Percentiles rank a stretch among this genome's conserved stretches.
phyloP scores from a whole-genome alignment of 2,888 invertebrate species.

The Nemotelus pantherinus region DNA sequence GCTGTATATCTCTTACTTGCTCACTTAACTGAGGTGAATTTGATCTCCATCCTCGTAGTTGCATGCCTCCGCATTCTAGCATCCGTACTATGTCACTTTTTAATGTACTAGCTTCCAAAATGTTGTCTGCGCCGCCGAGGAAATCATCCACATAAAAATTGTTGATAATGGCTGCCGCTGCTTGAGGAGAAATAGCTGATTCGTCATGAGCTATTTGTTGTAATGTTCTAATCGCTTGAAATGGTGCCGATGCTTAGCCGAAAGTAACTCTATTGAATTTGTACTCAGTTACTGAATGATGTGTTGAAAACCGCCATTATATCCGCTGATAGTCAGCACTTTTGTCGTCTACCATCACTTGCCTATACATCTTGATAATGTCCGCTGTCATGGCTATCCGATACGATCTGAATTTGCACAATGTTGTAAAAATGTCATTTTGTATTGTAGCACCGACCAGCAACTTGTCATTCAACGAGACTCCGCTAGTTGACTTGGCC shows the following conservation, averaged over 20 bases:
- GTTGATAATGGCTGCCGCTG: no score
- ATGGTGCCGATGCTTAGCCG: no score
- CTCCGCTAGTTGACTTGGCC: not conserved
- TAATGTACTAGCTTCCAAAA: not conserved
- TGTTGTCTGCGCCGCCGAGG: no score
- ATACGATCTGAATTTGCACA: not conserved
- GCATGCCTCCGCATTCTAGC: no score
- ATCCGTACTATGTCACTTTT: not conserved
- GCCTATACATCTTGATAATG: not conserved
- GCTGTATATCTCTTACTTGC: not conserved
- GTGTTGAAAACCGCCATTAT: no score
- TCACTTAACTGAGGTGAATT: not conserved
- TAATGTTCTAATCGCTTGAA: no score
- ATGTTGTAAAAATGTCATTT: not conserved
- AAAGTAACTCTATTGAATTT: no score
- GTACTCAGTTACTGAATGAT: no score
- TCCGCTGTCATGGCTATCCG: not conserved
- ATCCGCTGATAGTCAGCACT: not conserved
- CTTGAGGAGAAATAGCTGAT: no score
- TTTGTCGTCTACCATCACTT: not conserved
- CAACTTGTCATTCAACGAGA: not conserved
- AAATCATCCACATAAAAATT: no score
- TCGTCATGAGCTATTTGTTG: no score
- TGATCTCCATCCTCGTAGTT: not conserved
- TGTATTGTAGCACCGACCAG: not conserved